phyloP scores from a whole-genome alignment of 2,888 invertebrate genomes.

The Adela reaumurella region DNA sequence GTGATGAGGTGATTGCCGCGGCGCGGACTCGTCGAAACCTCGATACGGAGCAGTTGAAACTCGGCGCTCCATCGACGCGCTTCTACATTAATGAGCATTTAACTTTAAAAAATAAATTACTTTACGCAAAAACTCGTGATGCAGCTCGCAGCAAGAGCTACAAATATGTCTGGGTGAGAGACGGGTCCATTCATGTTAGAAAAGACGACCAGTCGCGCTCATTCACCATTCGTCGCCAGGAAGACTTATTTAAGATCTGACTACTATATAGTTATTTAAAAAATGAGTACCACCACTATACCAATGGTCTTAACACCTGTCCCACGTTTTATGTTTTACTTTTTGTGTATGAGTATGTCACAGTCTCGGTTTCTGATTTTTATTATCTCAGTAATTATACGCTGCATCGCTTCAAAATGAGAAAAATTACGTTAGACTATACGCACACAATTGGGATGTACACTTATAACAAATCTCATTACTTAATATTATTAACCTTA shows the following conservation, averaged over 20 bases:
- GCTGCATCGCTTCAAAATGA: no score
- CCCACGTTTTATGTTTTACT: no score
- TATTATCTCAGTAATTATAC: no score
- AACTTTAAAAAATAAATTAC: conserved; percentile 5
- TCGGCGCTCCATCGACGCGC: neutral
- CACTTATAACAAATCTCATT: no score
- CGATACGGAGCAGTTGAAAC: conserved; percentile 1
- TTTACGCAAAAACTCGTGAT: conserved; percentile 1
- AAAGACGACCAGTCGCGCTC: conserved; percentile 1
- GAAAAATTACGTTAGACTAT: no score
- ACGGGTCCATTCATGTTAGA: neutral
- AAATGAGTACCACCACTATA: neutral
- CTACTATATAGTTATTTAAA: neutral
- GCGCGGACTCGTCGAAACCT: conserved; percentile 5
- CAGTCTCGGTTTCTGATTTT: no score
- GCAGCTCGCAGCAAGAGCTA: neutral
- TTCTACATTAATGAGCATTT: conserved; percentile 5
- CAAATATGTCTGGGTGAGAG: conserved; percentile 5
- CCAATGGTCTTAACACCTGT: no score
- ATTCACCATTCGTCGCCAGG: neutral
- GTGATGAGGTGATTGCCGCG: conserved; percentile 6
- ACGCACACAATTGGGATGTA: no score
- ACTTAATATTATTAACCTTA: no score
- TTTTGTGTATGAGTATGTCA: no score
- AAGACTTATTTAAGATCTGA: neutral